These are phyloP conservation scores for Lithobates sylvaticus DNA, from an alignment of 2,797 vertebrate species.

Conservation along the genomic window DNA sequence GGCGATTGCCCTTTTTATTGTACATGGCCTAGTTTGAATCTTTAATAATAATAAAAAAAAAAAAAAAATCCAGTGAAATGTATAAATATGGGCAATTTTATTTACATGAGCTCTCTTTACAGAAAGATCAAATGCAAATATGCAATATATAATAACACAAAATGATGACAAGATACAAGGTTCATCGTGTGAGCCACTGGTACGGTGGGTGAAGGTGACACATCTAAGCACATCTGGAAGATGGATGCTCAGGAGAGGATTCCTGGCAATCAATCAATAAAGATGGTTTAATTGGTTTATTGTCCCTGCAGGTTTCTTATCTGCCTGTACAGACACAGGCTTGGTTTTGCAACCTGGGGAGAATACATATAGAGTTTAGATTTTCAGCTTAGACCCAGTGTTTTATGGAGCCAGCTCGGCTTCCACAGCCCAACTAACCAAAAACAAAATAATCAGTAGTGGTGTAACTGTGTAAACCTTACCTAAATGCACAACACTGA, in stretches of 20 bases:
- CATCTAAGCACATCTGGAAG: slow-evolving; percentile 56
- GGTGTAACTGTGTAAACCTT: neutral
- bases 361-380: slow-evolving; percentile 43
- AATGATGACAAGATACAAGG: neutral
- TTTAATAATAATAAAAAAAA: too few relatives aligned
- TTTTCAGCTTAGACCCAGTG: slow-evolving; percentile 22
- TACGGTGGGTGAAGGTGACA: slow-evolving; percentile 57
- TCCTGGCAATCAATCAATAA: slow-evolving; percentile 61
- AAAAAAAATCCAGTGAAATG: neutral
- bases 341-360: slow-evolving; percentile 43
- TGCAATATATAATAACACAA: neutral
- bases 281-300: slow-evolving; percentile 63
- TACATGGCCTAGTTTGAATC: neutral
- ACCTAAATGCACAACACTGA: neutral
- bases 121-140: neutral
- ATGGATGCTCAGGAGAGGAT: slow-evolving; percentile 51
- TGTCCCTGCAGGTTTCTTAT: slow-evolving; percentile 61
- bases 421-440: neutral
- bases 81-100: neutral
- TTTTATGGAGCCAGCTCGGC: slow-evolving; percentile 1
- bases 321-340: slow-evolving; percentile 57
- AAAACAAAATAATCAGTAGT: neutral
- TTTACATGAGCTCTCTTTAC: neutral
- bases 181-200: slow-evolving; percentile 15
- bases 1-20: neutral